Base-by-base conservation (phyloP, 2,888 invertebrate genomes). In the Fissipunctia ypsillon region DNA sequence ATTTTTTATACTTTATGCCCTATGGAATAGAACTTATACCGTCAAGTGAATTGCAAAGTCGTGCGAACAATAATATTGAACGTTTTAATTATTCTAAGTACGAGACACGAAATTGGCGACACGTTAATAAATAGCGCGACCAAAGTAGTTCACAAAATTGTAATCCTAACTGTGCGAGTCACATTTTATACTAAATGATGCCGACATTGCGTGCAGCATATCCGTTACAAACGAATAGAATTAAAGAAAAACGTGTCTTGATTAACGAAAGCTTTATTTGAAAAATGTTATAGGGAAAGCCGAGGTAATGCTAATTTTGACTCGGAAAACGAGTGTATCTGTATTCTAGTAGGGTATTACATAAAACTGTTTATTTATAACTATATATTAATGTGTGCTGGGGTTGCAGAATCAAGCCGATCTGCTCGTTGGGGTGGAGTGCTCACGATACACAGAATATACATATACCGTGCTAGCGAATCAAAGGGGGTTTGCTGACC, bases 161-260 rank as follows among this genome's bases (percentile, higher is more conserved):
- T 74, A 74, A 68, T 52, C 41, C 31, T n/a, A 54, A 67, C 16
- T 38, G 43, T 71, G 41, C 69, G 60, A 63, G 68, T 68, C 56
- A 74, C 43, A 43, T 60, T 79, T 52, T 64, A 28, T 52, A 57
- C 50, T 28, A 61, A 65, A 70, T 75, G 56, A 81, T 73, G 50
- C 54, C 19, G 60, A 72, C 48, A 67, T 81, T 67, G 81, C 84
- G 75, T 84, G 84, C 65, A 28, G 31, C 10, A 43, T 73, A 64
- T 56, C 70, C 65, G 65, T 80, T 70, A 65, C 57, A 25, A 77
- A 68, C 50, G n/a, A 76, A 66, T 60, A 50, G 22, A 69, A 67
- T 68, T 57, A 70, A 71, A 80, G 43, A 59, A 76, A 73, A 63
- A 61, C 31, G 52, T 71, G 69, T 60, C 67, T 52, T 70, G 72